Percentiles rank a stretch among this genome's conserved stretches.
Evolutionary conservation across 2,113 vertebrate species (phyloP).

Genomic region (Plectropomus leopardus): DNA sequence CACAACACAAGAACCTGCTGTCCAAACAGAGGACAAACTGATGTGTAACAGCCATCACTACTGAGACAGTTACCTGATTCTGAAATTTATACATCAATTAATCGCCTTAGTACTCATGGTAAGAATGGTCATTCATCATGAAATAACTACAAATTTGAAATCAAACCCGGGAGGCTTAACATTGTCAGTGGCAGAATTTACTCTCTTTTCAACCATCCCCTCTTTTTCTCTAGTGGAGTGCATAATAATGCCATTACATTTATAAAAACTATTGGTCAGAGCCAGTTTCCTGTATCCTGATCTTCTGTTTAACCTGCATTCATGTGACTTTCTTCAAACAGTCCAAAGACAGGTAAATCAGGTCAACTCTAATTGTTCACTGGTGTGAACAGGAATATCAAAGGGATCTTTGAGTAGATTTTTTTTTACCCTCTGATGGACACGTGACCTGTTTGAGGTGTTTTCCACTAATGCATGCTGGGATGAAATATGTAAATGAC

Average conservation of each 20-base stretch:
- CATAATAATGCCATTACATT: not conserved
- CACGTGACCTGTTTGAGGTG: not conserved
- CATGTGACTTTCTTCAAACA: conserved; percentile 12
- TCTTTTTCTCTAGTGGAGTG: not conserved
- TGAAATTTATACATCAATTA: not conserved
- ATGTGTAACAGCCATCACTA: not conserved
- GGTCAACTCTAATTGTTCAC: not conserved
- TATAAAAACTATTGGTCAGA: not conserved
- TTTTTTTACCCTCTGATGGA: not conserved
- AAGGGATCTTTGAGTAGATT: not conserved
- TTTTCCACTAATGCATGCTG: conserved; percentile 2
- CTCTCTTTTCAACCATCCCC: not conserved
- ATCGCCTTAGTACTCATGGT: not conserved
- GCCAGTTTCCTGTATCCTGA: not conserved
- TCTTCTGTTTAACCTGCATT: fast-evolving
- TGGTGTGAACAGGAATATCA: not conserved
- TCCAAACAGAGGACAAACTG: not conserved
- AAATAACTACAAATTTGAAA: not conserved
- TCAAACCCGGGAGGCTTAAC: not conserved
- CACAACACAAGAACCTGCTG: not conserved
- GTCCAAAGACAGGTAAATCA: not conserved
- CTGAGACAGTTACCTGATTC: not conserved
- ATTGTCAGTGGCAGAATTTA: not conserved
- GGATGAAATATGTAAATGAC: not conserved
- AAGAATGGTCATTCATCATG: not conserved